Evolutionary conservation across 2,797 vertebrate genomes (phyloP).

Genomic region (Iguana delicatissima): DNA sequence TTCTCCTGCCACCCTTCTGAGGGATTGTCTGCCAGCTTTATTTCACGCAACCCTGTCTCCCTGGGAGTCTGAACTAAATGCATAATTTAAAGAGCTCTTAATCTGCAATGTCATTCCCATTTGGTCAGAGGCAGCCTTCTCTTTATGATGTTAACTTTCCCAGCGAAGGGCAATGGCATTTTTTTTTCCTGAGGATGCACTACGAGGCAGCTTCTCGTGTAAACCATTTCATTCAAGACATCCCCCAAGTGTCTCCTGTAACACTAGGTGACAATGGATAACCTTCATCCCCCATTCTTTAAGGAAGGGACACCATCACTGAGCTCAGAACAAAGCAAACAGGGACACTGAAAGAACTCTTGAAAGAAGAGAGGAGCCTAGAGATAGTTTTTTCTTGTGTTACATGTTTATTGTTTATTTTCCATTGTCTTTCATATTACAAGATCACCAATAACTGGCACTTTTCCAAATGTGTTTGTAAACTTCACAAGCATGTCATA

Average conservation of each 20-base stretch:
- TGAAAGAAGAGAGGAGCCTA: conserved; percentile 36
- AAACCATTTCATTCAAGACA: conserved; percentile 75
- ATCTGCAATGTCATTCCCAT: conserved; percentile 83
- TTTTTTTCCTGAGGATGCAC: conserved; percentile 62
- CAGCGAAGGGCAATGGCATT: conserved; percentile 79
- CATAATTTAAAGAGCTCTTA: conserved; percentile 84
- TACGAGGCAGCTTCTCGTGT: conserved; percentile 73
- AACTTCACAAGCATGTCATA: neutral
- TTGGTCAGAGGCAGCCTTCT: conserved; percentile 81
- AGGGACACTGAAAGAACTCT: neutral
- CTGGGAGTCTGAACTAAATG: conserved; percentile 80
- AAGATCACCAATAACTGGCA: neutral
- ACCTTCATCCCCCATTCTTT: conserved; percentile 69
- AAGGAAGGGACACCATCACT: conserved; percentile 46
- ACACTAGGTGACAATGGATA: conserved; percentile 71
- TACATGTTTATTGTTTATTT: conserved; percentile 33
- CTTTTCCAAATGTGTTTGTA: neutral
- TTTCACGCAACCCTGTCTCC: conserved; percentile 57
- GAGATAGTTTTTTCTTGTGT: conserved; percentile 13
- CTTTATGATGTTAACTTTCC: conserved; percentile 84
- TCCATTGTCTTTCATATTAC: neutral
- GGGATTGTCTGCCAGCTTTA: conserved; percentile 60
- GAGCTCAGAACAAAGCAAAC: conserved; percentile 46
- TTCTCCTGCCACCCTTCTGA: conserved; percentile 50
- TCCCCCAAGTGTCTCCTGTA: conserved; percentile 69